These are phyloP conservation scores for Eulemur macaco DNA, from an alignment of 2,113 vertebrate species.

Conservation along the genomic window DNA sequence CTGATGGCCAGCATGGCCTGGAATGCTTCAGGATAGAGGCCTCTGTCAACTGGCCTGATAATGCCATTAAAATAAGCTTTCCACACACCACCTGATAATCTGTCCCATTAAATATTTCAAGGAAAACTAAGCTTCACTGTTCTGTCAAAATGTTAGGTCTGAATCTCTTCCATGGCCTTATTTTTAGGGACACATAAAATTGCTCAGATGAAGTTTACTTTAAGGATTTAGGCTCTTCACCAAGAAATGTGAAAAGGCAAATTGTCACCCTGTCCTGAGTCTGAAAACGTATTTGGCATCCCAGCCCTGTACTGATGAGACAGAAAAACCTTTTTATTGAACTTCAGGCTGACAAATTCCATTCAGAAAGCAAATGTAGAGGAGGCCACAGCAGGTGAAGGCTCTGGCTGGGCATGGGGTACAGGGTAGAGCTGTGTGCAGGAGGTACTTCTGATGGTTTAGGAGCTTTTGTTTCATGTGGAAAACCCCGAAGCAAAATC, in stretches of 20 bases:
- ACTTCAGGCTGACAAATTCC: constrained; percentile 43
- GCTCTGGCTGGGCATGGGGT: background rate
- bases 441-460: background rate
- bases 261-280: constrained; percentile 69
- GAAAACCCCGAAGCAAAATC: constrained; percentile 19
- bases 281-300: constrained; percentile 76
- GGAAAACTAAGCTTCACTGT: constrained; percentile 74
- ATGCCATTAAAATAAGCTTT: constrained; percentile 75
- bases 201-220: constrained; percentile 81
- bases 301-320: constrained; percentile 30
- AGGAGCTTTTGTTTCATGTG: background rate
- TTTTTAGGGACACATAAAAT: constrained; percentile 81
- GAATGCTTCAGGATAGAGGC: constrained; percentile 33
- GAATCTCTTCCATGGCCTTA: constrained; percentile 75
- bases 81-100: constrained; percentile 74
- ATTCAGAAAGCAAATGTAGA: constrained; percentile 37
- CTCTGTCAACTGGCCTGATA: constrained; percentile 55
- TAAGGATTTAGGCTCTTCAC: constrained; percentile 74
- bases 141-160: constrained; percentile 76
- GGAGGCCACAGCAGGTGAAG: constrained; percentile 68
- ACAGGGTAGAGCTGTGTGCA: fast-evolving
- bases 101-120: constrained; percentile 70
- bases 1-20: background rate
- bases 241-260: constrained; percentile 79
- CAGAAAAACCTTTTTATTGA: constrained; percentile 69